A percentile compares a stretch with the other conserved stretches of the same genome.
Evolutionary conservation across 2,888 invertebrate genomes (phyloP).

Genomic region (Stomorhina lunata): DNA sequence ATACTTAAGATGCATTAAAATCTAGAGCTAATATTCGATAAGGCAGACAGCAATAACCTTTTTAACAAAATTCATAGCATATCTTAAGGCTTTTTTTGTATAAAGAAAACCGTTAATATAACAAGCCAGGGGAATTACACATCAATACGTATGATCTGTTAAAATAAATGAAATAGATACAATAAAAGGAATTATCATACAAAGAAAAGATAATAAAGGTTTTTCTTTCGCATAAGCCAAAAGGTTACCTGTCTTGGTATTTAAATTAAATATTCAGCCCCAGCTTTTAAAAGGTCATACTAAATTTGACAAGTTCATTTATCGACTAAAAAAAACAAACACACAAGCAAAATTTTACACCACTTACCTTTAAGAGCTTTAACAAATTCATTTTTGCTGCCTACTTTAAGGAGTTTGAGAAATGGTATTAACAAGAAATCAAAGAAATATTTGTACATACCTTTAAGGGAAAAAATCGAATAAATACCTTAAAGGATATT

Average conservation of each 20-base stretch:
- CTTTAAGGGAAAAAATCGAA: no score
- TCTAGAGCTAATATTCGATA: not conserved
- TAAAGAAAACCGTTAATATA: not conserved
- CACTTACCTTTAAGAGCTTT: no score
- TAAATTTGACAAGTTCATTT: no score
- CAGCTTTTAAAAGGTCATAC: no score
- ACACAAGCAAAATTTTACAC: not conserved
- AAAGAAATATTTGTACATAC: no score
- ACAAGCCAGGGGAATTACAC: not conserved
- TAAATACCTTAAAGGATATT: no score
- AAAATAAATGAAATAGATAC: not conserved
- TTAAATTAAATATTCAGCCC: no score
- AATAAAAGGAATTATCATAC: not conserved
- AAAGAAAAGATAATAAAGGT: no score
- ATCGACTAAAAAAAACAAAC: not conserved
- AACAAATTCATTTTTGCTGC: no score
- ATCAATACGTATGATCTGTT: not conserved
- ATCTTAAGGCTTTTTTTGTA: not conserved
- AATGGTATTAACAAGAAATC: no score
- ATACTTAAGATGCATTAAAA: not conserved
- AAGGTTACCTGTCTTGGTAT: no score
- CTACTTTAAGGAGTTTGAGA: not conserved
- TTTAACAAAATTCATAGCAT: not conserved
- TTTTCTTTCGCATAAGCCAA: no score
- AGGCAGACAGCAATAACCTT: not conserved